Base-by-base conservation (phyloP, 2,888 invertebrate species). In the Onthophagus sagittarius region DNA sequence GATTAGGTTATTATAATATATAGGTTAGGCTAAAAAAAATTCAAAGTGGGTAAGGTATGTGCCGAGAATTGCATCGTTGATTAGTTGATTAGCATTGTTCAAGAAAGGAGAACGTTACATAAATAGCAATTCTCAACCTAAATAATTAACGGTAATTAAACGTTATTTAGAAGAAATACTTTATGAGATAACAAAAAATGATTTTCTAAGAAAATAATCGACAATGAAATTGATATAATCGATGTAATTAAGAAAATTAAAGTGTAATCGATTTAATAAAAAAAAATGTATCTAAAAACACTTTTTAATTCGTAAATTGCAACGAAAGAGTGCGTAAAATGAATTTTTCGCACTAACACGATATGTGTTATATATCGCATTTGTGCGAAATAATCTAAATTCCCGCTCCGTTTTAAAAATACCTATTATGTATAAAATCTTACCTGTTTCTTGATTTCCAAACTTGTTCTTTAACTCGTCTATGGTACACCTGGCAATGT, bases 391-490 rank as follows among this genome's bases (percentile, higher is more conserved):
- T 7, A 33, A 71, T 5, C 53, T 62, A n/a, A n/a, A n/a, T n/a
- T n/a, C n/a, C n/a, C n/a, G n/a, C n/a, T n/a, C n/a, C n/a, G n/a
- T n/a, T 62, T 14, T 63, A 32, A 6, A 31, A 63, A 65, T 13
- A 33, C n/a, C n/a, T 23, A 2, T 23, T 2, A 70, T 73, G 2
- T 32, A 15, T 39, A 23, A 23, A n/a, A 23, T 75, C 82, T 79
- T 80, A 84, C 85, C 83, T 77, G 81, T 77, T 78, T 84, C 85
- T 77, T 83, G 82, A 75, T 78, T 79, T 76, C 79, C 82, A 77
- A 85, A 78, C 77, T 84, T 84, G 39, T 80, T 80, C 80, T 84
- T 84, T 70, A 84, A 78, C 79, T 85, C 85, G 78, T 85, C 83
- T 74, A 85, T 82, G 15, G 84, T 83, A 74, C 77, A 82, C 69